Base-by-base conservation (phyloP, 2,888 invertebrate species). In the Pterostichus madidus region DNA sequence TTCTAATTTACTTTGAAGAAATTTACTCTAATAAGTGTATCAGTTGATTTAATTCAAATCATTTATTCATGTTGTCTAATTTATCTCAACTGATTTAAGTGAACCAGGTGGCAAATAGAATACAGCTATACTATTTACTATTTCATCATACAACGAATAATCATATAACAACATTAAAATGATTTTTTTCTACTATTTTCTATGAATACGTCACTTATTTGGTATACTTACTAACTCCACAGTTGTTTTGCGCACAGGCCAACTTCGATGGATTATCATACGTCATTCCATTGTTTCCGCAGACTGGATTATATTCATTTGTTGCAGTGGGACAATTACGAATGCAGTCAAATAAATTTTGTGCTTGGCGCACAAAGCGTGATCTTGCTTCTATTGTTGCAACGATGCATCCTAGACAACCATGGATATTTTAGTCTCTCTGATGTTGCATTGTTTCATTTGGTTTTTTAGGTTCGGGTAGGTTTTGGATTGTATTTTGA, bases 281-380 rank as follows among this genome's bases (percentile, higher is more conserved):
- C 4, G 86, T 85, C 1, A 84, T 61, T 10, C 84, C 84, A 61
- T 86, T 84, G 75, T 84, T 84, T 31, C 85, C 86, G 56, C 86
- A 86, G 2, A 85, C 81, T 0, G 86, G 86, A 59, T 84, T 85
- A 73, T 85, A 86, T 76, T 85, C 84, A 24, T 52, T 68, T 5
- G 84, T 83, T 2, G 76, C 80, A 5, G 68, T 71, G 0, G 53
- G 75, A 49, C 75, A 75, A 11, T 17, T 10, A 0, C 31, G 5
- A 13, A 75, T 75, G n/a, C 75, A 75, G 6, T 49, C 52, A 3
- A 32, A 1, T 11, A 6, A 5, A 7, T 17, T 17, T 11, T 31
- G 35, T 31, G 59, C 32, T 31, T 68, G 64, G 6, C 64, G 64
- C n/a, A 10, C 35, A 2, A 68, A 32, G 2, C 64, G 35, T 13